These are phyloP conservation scores for Micrasema longulum DNA, from an alignment of 1,140 invertebrate species.

Conservation along the genomic window DNA sequence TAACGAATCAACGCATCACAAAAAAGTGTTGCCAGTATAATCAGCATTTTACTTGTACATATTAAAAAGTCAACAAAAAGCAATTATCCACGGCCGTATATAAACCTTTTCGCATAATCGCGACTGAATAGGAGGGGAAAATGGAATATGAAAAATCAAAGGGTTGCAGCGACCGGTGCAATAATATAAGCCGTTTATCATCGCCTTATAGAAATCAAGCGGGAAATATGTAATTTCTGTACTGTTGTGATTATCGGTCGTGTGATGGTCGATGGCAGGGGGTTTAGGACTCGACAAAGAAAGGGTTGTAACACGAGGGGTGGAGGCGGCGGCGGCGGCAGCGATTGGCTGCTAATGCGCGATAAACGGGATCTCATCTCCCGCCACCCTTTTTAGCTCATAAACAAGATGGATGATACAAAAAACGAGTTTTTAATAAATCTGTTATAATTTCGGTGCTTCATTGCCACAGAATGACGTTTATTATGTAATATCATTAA, in stretches of 20 bases:
- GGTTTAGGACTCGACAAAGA: slow-evolving; percentile 13
- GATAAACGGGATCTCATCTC: slow-evolving; percentile 46
- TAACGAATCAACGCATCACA: slow-evolving; percentile 32
- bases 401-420: slow-evolving; percentile 3
- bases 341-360: slow-evolving; percentile 55
- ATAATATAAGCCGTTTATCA: slow-evolving; percentile 52
- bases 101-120: slow-evolving; percentile 44
- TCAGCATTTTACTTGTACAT: slow-evolving; percentile 22
- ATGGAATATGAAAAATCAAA: slow-evolving; percentile 38
- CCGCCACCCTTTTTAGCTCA: slow-evolving; percentile 18
- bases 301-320: slow-evolving; percentile 24
- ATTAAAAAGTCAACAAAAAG: slow-evolving; percentile 53
- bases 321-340: slow-evolving; percentile 22
- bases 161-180: slow-evolving; percentile 46
- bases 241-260: slow-evolving; percentile 53
- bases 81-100: slow-evolving; percentile 46
- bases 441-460: no score
- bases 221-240: slow-evolving; percentile 53
- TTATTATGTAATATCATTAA: no score
- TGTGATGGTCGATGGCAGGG: slow-evolving; percentile 31
- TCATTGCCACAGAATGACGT: no score
- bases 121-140: slow-evolving; percentile 25
- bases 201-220: slow-evolving; percentile 47
- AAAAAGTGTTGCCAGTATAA: slow-evolving; percentile 8
- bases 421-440: no score